Base-by-base conservation (phyloP, 2,888 invertebrate genomes). In the Antheraea assamensis region DNA sequence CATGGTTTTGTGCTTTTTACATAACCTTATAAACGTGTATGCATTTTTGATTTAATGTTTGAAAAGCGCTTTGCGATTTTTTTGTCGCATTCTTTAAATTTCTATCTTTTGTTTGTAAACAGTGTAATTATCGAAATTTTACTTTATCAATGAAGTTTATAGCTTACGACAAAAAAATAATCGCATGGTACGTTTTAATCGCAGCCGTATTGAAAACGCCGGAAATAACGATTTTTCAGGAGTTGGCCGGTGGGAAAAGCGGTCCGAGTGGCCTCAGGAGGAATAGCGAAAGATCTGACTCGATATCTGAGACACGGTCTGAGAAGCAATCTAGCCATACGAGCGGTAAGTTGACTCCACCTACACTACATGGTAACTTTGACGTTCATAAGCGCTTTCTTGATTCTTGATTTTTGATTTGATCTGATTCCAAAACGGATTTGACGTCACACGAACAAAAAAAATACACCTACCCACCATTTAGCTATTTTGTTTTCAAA, bases 191-290 rank as follows among this genome's bases (percentile, higher is more conserved):
- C 49, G 27, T 71, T 71, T 61, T 70, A 71, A 8, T 68, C 19
- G 68, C 21, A n/a, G 24, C 74, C 61, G 66, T 13, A 72, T 47
- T 52, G 58, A 68, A 58, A 49, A 58, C 42, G 64, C 35, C 55
- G 21, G 13, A 17, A 58, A 30, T n/a, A n/a, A 31, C 24, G 21
- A n/a, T 30, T 75, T 77, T 76, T 61, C 85, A 94, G 94, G 94
- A 94, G 87, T 88, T 94, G 87, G 92, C 92, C 72, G 92, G 93
- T 47, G 92, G 92, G 71, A 93, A 88, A 81, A 91, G 92, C 78
- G 91, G 88, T 35, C 85, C 89, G 27, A 90, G 91, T 77, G 90
- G 89, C 5, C 80, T 89, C 70, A 86, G 93, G 55, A 85, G 93
- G 68, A 93, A 92, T 85, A 88, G 85, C 77, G 93, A 92, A 83